Conservation (phyloP, 2,797 vertebrate species). For the Botia almorhae region DNA sequence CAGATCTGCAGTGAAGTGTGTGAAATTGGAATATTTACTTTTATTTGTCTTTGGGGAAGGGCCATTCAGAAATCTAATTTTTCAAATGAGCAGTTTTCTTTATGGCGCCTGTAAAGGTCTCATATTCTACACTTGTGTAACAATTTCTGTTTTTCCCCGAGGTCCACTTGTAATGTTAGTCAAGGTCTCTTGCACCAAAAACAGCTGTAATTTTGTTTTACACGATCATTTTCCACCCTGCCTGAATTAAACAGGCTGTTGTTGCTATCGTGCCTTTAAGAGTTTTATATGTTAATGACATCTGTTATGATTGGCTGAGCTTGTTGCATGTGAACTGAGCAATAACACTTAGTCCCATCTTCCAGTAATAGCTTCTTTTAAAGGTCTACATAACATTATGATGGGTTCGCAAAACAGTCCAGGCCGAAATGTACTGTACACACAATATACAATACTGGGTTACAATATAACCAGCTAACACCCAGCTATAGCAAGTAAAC, state of each 20-base stretch:
- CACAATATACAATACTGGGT: no score
- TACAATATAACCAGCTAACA: no score
- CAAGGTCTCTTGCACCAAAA: slow-evolving; percentile 39
- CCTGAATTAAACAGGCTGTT: slow-evolving; percentile 12
- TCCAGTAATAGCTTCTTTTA: background rate
- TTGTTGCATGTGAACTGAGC: background rate
- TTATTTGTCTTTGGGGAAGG: slow-evolving; percentile 34
- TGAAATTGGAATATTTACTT: slow-evolving; percentile 14
- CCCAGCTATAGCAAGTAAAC: no score
- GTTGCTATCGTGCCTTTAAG: background rate
- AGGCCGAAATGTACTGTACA: background rate
- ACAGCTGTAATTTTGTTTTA: slow-evolving; percentile 8
- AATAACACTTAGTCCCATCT: background rate
- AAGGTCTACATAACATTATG: background rate
- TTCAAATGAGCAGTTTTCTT: slow-evolving; percentile 39
- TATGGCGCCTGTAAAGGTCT: slow-evolving; percentile 13
- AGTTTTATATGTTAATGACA: background rate
- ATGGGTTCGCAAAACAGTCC: background rate
- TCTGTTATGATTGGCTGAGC: background rate
- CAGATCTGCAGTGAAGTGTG: slow-evolving; percentile 21
- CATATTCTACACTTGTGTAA: slow-evolving; percentile 27
- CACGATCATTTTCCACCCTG: background rate
- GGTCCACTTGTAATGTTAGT: slow-evolving; percentile 38
- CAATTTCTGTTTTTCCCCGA: slow-evolving; percentile 33
- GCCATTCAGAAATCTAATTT: slow-evolving; percentile 35